Percentiles rank a stretch among this genome's conserved stretches.
phyloP scores from a whole-genome alignment of 2,113 vertebrate genomes.

The Hyaena hyaena region DNA sequence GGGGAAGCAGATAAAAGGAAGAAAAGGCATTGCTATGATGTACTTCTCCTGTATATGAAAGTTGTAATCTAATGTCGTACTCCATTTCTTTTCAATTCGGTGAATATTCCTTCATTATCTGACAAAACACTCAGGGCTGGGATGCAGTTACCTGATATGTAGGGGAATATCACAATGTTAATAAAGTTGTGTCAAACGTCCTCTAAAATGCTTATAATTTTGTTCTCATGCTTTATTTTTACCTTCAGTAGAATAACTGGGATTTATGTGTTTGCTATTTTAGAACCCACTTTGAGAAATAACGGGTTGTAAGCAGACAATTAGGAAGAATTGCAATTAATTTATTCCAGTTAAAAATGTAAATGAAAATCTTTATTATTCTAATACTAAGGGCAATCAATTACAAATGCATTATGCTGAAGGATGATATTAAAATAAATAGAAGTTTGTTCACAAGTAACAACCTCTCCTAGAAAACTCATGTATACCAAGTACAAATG shows the following conservation, averaged over 20 bases:
- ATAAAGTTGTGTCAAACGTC: constrained; percentile 20
- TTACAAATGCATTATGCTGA: not conserved
- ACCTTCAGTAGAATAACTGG: constrained; percentile 26
- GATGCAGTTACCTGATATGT: not conserved
- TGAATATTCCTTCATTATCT: constrained; percentile 68
- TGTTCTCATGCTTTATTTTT: constrained; percentile 34
- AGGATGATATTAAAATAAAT: constrained; percentile 7
- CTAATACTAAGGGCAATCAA: not conserved
- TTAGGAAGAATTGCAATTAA: constrained; percentile 17
- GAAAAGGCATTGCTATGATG: constrained; percentile 70
- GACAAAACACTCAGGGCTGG: constrained; percentile 27
- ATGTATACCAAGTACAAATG: not conserved
- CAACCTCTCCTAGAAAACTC: not conserved
- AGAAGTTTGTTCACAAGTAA: not conserved
- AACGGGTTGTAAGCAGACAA: not conserved
- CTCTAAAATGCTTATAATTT: constrained; percentile 26
- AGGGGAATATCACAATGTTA: not conserved
- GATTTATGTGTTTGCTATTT: constrained; percentile 25
- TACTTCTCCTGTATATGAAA: constrained; percentile 71
- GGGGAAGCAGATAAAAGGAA: constrained; percentile 77
- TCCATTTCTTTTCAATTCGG: constrained; percentile 61
- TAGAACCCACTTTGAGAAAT: constrained; percentile 40
- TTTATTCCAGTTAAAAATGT: constrained; percentile 25
- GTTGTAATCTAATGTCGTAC: constrained; percentile 72
- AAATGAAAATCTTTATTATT: constrained; percentile 47